Evolutionary conservation across 1,140 invertebrate species (phyloP).

Genomic region (Chionoecetes opilio): DNA sequence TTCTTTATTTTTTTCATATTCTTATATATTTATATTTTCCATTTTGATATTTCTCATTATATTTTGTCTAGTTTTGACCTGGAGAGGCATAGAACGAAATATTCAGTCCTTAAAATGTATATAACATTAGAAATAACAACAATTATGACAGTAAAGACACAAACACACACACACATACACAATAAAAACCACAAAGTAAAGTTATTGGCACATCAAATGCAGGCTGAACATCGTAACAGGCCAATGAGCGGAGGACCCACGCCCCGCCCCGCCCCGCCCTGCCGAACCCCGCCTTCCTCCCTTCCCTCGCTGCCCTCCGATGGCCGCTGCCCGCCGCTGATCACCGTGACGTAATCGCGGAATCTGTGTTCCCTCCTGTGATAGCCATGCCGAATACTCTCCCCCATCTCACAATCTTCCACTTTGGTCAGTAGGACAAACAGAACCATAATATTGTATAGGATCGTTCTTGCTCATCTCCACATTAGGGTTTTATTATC

Average conservation of each 20-base stretch:
- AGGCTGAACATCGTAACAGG: background rate
- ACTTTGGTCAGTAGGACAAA: background rate
- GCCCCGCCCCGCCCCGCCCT: background rate
- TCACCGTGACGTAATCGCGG: background rate
- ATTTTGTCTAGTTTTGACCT: no score
- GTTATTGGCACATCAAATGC: background rate
- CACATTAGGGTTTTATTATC: background rate
- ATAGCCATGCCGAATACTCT: background rate
- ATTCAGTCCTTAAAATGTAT: no score
- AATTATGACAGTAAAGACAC: background rate
- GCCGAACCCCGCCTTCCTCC: background rate
- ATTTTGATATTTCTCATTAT: constrained; percentile 10
- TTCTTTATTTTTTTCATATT: background rate
- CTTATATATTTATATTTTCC: background rate
- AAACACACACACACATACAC: constrained; percentile 31
- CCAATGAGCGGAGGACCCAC: background rate
- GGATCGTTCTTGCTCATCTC: background rate
- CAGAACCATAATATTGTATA: background rate
- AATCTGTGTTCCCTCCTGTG: constrained; percentile 17
- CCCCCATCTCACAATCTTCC: background rate
- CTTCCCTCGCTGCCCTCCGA: background rate
- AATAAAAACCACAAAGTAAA: background rate
- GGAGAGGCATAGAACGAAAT: no score
- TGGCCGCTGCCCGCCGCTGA: background rate
- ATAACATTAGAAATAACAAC: no score